Percentiles rank a stretch among this genome's conserved stretches.
Evolutionary conservation across 2,888 invertebrate species (phyloP).

Genomic region (Drosophila paracracens): DNA sequence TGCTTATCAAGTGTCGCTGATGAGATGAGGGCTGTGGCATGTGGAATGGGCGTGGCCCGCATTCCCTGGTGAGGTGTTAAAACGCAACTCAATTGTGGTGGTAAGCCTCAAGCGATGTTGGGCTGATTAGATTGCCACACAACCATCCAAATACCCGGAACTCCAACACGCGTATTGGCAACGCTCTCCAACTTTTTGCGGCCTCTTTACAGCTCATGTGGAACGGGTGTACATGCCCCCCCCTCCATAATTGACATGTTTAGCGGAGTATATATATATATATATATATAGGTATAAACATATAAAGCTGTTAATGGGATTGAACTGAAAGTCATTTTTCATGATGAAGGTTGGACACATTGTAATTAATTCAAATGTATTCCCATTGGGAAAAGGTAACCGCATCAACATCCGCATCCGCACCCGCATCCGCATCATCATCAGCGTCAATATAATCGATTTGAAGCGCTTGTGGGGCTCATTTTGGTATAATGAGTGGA

Average conservation of each 20-base stretch:
- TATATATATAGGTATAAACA: too few relatives aligned
- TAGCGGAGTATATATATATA: slow-evolving; percentile 24
- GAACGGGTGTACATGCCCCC: slow-evolving; percentile 4
- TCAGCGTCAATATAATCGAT: slow-evolving; percentile 45
- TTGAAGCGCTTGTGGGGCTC: slow-evolving; percentile 35
- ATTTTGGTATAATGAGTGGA: slow-evolving; percentile 30
- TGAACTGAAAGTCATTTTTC: slow-evolving; percentile 18
- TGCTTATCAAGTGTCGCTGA: slow-evolving; percentile 55
- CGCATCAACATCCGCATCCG: neutral
- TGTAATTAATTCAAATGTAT: slow-evolving; percentile 57
- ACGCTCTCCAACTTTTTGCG: slow-evolving; percentile 19
- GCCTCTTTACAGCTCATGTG: slow-evolving; percentile 16
- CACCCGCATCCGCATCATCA: slow-evolving; percentile 14
- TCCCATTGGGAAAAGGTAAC: slow-evolving; percentile 5
- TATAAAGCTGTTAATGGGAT: neutral
- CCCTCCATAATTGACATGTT: slow-evolving; percentile 63
- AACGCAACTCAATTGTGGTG: slow-evolving; percentile 47
- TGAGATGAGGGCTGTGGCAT: neutral
- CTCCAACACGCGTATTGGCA: neutral
- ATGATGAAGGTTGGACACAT: slow-evolving; percentile 35
- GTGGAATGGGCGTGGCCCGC: neutral
- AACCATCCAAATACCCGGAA: neutral
- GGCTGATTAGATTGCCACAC: neutral
- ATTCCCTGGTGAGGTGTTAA: slow-evolving; percentile 18
- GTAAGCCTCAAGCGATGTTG: slow-evolving; percentile 20